Evolutionary conservation across 2,797 vertebrate genomes (phyloP).

Genomic region (Xenopus petersii): DNA sequence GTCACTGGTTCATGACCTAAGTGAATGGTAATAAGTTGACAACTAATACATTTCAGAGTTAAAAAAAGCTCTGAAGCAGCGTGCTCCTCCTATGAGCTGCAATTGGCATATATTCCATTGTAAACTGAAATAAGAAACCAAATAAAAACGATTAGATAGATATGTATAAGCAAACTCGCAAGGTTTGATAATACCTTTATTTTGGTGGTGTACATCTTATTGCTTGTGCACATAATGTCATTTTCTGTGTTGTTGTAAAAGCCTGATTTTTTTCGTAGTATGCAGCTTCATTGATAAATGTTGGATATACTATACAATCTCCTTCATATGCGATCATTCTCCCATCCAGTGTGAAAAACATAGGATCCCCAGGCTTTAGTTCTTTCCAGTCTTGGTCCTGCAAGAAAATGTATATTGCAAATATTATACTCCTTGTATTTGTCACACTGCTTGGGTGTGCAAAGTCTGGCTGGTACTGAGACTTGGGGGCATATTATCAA

Average conservation of each 20-base stretch:
- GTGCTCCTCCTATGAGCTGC: too few relatives aligned
- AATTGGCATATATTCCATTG: too few relatives aligned
- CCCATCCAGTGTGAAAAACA: slow-evolving; percentile 89
- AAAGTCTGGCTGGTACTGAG: too few relatives aligned
- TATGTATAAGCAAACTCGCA: too few relatives aligned
- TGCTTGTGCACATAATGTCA: slow-evolving; percentile 71
- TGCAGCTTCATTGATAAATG: slow-evolving; percentile 95
- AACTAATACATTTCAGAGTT: too few relatives aligned
- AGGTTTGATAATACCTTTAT: background rate
- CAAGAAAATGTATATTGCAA: slow-evolving; percentile 36
- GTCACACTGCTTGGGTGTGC: background rate
- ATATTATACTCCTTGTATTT: too few relatives aligned
- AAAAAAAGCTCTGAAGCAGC: too few relatives aligned
- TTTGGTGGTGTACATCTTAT: slow-evolving; percentile 56
- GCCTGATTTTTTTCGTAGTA: slow-evolving; percentile 97
- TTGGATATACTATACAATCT: slow-evolving; percentile 78
- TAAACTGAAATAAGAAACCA: too few relatives aligned
- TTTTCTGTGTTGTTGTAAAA: slow-evolving; percentile 82
- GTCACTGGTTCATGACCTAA: too few relatives aligned
- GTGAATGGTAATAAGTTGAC: too few relatives aligned
- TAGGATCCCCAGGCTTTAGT: slow-evolving; percentile 84
- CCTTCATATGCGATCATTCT: slow-evolving; percentile 80
- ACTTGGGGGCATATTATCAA: too few relatives aligned
- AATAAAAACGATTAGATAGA: too few relatives aligned
- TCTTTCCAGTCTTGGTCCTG: slow-evolving; percentile 96